phyloP scores from a whole-genome alignment of 1,140 invertebrate genomes.

The Drosophila sulfurigaster region DNA sequence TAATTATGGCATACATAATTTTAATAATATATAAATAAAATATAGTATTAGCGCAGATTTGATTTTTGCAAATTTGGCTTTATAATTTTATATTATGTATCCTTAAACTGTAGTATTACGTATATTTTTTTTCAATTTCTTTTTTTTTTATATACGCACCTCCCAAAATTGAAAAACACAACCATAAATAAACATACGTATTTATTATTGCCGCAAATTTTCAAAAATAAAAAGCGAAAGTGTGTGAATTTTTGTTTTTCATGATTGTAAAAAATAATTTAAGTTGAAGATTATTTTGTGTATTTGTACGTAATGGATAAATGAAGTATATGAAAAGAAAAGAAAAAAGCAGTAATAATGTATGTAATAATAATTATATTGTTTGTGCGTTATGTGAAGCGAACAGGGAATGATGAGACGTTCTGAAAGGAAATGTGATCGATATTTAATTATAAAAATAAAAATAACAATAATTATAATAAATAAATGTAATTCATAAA shows the following conservation, averaged over 20 bases:
- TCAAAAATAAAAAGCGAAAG: background rate
- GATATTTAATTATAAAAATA: conserved; percentile 80
- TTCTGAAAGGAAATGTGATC: conserved; percentile 83
- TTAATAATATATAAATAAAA: conserved; percentile 52
- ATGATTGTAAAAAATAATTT: conserved; percentile 47
- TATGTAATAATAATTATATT: conserved; percentile 42
- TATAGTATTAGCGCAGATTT: conserved; percentile 74
- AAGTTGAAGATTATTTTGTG: conserved; percentile 50
- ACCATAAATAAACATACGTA: conserved; percentile 38
- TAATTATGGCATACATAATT: conserved; percentile 55
- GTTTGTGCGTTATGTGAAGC: conserved; percentile 60
- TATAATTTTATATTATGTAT: conserved; percentile 45
- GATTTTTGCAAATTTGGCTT: conserved; percentile 76
- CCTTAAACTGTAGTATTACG: conserved; percentile 37
- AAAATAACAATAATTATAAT: conserved; percentile 62
- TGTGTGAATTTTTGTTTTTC: conserved; percentile 39
- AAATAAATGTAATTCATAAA: conserved; percentile 64
- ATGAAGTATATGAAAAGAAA: conserved; percentile 19
- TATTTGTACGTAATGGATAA: conserved; percentile 48
- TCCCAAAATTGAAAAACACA: conserved; percentile 15
- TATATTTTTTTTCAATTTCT: conserved; percentile 25
- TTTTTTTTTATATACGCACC: conserved; percentile 34
- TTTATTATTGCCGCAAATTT: conserved; percentile 43
- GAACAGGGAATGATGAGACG: conserved; percentile 76
- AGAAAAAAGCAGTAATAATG: conserved; percentile 17